Conservation (phyloP, 2,888 invertebrate species). For the Eucera pruinosa region DNA sequence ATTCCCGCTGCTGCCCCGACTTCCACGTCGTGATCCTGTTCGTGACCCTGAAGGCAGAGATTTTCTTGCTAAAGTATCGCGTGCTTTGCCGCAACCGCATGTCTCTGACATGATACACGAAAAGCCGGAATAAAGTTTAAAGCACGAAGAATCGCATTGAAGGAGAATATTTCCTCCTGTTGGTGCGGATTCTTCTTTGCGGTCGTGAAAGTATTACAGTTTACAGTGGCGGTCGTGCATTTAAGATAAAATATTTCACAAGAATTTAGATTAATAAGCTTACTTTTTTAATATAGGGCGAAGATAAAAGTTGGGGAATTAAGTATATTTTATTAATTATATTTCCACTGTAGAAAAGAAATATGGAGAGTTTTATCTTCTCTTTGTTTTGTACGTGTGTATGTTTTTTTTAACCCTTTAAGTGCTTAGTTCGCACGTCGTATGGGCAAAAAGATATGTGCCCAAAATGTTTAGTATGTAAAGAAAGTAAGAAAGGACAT, state of each 20-base stretch:
- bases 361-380: no score
- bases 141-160: conserved; percentile 61
- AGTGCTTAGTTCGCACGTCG: no score
- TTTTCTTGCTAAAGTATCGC: conserved; percentile 77
- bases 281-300: background rate
- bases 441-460: no score
- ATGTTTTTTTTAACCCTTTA: no score
- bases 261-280: background rate
- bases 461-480: no score
- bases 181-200: conserved; percentile 26
- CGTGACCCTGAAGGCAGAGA: conserved; percentile 84
- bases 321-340: no score
- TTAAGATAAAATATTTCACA: background rate
- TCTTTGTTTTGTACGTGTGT: no score
- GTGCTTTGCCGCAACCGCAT: conserved; percentile 58
- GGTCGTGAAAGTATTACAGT: background rate
- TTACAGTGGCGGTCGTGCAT: conserved; percentile 30
- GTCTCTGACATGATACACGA: conserved; percentile 60
- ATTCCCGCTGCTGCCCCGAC: conserved; percentile 90
- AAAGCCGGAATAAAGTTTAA: conserved; percentile 64
- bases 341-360: no score
- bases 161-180: conserved; percentile 19
- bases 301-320: background rate
- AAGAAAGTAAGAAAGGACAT: no score
- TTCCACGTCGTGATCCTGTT: conserved; percentile 89